Evolutionary conservation across 2,888 invertebrate species (phyloP), one percentile per base, ranked within the genome.

Genomic region (Melinaea marsaeus): DNA sequence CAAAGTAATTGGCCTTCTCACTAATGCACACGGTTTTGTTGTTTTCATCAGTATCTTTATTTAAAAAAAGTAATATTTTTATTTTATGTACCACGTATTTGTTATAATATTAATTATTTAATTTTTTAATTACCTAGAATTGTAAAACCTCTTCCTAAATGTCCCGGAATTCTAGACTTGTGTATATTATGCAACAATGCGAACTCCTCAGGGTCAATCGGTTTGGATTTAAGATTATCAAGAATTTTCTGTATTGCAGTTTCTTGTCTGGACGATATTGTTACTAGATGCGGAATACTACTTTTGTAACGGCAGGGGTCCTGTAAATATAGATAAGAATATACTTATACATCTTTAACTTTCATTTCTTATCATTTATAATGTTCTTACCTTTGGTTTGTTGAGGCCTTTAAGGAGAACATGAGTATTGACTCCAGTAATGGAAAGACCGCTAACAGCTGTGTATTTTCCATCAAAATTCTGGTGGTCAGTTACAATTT

Each of bases 401-500:
- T 80, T 78, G 64, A 74, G 75, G 11, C 86, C 84, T n/a, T 82
- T 71, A 7, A 89, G 68, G 3, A 89, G 70, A 3, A 83, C 75
- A 57, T 89, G 89, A 0, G 78, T 73, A 61, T 84, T 86, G 47
- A 80, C 66, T 0, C 89, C 89, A 35, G 82, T 81, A 37, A 84
- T 60, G 0, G 87, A 85, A 13, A 85, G 65, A 58, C 79, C 77
- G 63, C 87, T 88, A 32, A 89, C 73, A 33, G 84, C 88, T 1
- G 78, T 71, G 58, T 80, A 87, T 2, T 78, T 92, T 46, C 94
- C 92, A 13, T 86, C 78, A 85, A 94, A 93, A 0, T 73, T 86
- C 64, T 77, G 91, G 83, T 83, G 87, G 60, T 91, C 93, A 0
- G 90, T 90, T 4, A 95, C 90, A 6, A 95, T 90, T 73, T 87